Evolutionary conservation across 1,140 invertebrate species (phyloP).

Genomic region (Bombus impatiens): DNA sequence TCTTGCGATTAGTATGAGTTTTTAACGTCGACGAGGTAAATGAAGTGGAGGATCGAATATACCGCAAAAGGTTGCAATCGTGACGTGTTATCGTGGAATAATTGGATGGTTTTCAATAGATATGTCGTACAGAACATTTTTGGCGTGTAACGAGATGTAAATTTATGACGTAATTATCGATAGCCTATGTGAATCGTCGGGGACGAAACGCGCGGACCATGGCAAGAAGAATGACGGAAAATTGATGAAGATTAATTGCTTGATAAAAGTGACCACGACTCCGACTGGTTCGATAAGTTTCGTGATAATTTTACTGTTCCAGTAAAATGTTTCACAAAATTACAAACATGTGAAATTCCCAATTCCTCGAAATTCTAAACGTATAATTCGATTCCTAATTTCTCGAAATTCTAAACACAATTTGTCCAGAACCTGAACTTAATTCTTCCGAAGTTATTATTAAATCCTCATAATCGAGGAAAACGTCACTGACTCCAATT

Average conservation of each 20-base stretch:
- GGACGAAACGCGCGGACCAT: not conserved
- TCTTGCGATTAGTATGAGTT: not conserved
- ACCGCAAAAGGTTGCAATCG: conserved; percentile 25
- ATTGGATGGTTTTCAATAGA: conserved; percentile 50
- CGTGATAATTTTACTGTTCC: not conserved
- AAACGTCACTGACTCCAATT: not conserved
- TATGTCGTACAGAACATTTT: conserved; percentile 46
- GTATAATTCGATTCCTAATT: not conserved
- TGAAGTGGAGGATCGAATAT: not conserved
- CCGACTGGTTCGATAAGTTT: conserved; percentile 39
- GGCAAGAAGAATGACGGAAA: conserved; percentile 51
- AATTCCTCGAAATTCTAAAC: too few species aligned
- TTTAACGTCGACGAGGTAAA: not conserved
- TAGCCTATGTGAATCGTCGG: conserved; percentile 45
- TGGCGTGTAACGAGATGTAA: conserved; percentile 53
- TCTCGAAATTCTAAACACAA: not conserved
- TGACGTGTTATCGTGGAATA: conserved; percentile 21
- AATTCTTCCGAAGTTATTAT: not conserved
- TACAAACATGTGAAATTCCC: not conserved
- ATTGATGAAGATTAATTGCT: conserved; percentile 55
- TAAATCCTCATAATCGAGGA: not conserved
- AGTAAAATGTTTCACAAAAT: not conserved
- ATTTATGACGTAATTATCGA: conserved; percentile 54
- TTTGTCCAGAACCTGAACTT: not conserved
- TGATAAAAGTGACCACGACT: conserved; percentile 14